These are phyloP conservation scores for Canis aureus DNA, from an alignment of 2,113 vertebrate genomes.

Conservation along the genomic window DNA sequence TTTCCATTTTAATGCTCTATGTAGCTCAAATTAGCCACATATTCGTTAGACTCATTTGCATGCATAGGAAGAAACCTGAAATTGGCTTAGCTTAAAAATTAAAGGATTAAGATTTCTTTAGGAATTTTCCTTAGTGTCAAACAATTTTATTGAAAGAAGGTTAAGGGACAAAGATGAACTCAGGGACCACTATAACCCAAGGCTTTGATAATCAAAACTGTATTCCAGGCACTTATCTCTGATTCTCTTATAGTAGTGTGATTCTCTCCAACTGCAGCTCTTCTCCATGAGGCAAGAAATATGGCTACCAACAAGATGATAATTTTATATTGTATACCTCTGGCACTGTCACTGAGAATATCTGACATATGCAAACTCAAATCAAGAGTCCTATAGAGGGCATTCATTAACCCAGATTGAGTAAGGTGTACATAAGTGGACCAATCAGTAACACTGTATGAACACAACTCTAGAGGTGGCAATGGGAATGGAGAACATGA, in stretches of 20 bases:
- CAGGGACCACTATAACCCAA: not conserved
- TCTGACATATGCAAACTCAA: not conserved
- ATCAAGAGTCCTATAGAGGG: not conserved
- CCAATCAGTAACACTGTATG: not conserved
- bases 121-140: not conserved
- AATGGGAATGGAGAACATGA: not conserved
- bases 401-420: not conserved
- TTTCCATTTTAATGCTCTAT: constrained; percentile 69
- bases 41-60: constrained; percentile 60
- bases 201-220: not conserved
- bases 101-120: not conserved
- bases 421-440: not conserved
- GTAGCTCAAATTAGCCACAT: constrained; percentile 62
- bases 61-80: not conserved
- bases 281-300: not conserved
- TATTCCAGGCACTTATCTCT: not conserved
- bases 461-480: not conserved
- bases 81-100: constrained; percentile 39
- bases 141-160: not conserved
- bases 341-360: not conserved
- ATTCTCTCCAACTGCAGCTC: not conserved
- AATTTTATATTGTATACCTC: not conserved
- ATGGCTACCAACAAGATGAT: not conserved
- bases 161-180: not conserved
- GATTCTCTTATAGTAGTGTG: not conserved